A percentile compares a stretch with the other conserved stretches of the same genome.
phyloP scores from a whole-genome alignment of 2,113 vertebrate species.

The Cavia porcellus region DNA sequence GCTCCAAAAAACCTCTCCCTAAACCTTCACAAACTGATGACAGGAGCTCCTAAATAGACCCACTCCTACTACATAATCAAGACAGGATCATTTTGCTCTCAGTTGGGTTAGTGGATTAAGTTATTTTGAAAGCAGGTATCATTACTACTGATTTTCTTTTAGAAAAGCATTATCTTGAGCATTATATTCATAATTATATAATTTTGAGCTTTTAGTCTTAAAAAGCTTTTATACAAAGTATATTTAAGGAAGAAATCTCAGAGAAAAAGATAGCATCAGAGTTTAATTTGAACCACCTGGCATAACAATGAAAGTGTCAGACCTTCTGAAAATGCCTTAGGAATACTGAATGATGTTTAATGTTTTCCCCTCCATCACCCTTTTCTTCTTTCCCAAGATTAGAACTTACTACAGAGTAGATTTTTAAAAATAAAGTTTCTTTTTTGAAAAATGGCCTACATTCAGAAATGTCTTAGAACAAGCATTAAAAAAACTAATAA shows the following conservation, averaged over 20 bases:
- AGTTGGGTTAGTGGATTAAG: background rate
- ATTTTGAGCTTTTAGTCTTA: constrained; percentile 53
- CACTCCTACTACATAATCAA: background rate
- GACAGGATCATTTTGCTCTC: background rate
- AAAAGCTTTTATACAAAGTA: constrained; percentile 66
- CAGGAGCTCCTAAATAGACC: background rate
- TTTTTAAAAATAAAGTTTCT: constrained; percentile 72
- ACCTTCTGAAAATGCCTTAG: constrained; percentile 65
- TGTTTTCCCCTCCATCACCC: background rate
- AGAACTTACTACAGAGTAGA: constrained; percentile 42
- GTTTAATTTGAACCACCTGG: constrained; percentile 76
- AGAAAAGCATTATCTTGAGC: background rate
- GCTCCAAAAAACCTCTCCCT: background rate
- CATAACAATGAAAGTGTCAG: constrained; percentile 67
- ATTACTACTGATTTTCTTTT: constrained; percentile 25
- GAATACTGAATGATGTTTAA: constrained; percentile 59
- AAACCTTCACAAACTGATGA: background rate
- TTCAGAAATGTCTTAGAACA: constrained; percentile 87
- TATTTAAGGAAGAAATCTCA: background rate
- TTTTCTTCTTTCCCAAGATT: constrained; percentile 51
- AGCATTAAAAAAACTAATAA: constrained; percentile 82
- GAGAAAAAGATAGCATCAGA: constrained; percentile 51
- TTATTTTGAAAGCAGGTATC: constrained; percentile 13
- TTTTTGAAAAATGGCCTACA: constrained; percentile 81
- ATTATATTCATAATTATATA: constrained; percentile 63